A percentile compares a stretch with the other conserved stretches of the same genome.
phyloP scores from a whole-genome alignment of 2,113 vertebrate genomes.

The Regulus satrapa region DNA sequence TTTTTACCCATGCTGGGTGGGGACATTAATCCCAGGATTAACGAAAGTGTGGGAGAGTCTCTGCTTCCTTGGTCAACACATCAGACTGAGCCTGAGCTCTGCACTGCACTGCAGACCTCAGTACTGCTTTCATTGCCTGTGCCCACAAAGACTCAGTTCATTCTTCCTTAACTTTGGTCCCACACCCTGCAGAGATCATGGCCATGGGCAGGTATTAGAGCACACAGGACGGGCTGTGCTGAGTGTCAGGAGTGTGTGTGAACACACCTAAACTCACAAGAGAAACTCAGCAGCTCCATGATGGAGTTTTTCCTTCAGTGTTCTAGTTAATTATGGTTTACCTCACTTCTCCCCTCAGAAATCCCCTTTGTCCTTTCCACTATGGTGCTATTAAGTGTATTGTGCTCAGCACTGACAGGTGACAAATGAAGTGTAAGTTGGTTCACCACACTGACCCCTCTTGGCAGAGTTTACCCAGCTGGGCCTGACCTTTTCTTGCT shows the following conservation, averaged over 20 bases:
- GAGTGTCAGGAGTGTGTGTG: background rate
- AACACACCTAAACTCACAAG: background rate
- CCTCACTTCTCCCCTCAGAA: background rate
- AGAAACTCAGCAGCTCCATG: background rate
- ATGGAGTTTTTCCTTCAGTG: background rate
- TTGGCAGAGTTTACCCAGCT: background rate
- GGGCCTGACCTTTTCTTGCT: conserved; percentile 2
- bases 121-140: background rate
- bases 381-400: background rate
- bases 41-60: background rate
- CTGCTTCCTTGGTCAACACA: background rate
- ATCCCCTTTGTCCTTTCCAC: conserved; percentile 8
- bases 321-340: conserved; percentile 10
- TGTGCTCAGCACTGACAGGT: background rate
- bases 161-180: background rate
- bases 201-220: background rate
- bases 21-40: background rate
- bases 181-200: background rate
- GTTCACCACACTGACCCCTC: conserved; percentile 29
- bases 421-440: conserved; percentile 31
- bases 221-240: background rate
- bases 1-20: background rate
- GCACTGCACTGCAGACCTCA: background rate
- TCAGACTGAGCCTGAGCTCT: background rate
- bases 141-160: background rate